phyloP scores from a whole-genome alignment of 2,797 vertebrate species.

The Xenops minutus region DNA sequence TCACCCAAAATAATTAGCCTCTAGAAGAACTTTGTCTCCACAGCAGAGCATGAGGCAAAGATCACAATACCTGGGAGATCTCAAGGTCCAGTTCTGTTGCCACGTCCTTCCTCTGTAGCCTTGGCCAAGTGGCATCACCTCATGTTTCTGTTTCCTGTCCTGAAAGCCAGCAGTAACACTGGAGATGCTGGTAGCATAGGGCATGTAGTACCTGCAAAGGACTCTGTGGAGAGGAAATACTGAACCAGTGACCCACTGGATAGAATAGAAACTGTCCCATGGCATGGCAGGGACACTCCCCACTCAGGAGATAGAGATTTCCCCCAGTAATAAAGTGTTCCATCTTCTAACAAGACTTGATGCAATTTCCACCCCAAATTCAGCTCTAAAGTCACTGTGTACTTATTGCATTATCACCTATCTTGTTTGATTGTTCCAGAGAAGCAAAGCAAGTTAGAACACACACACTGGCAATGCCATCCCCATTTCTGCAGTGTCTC shows the following conservation, averaged over 20 bases:
- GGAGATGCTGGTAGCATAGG: accelerated
- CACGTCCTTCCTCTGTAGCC: not conserved
- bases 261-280: not conserved
- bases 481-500: not conserved
- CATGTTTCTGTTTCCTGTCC: not conserved
- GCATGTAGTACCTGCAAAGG: not conserved
- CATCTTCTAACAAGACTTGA: not conserved
- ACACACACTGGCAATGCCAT: not conserved
- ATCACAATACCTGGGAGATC: not conserved
- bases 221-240: not conserved
- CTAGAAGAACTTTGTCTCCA: not conserved
- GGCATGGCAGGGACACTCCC: not conserved
- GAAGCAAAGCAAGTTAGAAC: not conserved
- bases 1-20: not conserved
- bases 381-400: not conserved
- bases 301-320: not conserved
- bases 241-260: not conserved
- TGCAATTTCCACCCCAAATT: not conserved
- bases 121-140: not conserved
- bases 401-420: not conserved
- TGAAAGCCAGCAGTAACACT: not conserved
- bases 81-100: not conserved
- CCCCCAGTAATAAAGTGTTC: not conserved
- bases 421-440: not conserved
- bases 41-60: not conserved